These are phyloP conservation scores for Actias luna DNA, from an alignment of 2,888 invertebrate genomes.

Conservation along the genomic window DNA sequence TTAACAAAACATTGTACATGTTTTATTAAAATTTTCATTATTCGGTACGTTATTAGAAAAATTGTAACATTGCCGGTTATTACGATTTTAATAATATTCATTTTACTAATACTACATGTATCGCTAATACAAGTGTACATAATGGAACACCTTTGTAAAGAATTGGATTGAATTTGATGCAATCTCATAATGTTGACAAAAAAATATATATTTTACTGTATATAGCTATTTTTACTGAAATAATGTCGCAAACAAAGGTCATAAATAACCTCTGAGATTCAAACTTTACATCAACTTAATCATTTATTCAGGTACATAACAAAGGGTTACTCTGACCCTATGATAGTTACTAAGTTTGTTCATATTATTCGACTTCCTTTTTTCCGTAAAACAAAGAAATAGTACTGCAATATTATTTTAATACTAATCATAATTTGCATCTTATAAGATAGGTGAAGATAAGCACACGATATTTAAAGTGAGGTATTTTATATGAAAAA, in stretches of 20 bases:
- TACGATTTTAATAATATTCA: no score
- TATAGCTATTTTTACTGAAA: neutral
- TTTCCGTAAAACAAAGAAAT: neutral
- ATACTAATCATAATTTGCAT: neutral
- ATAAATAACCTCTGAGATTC: conserved; percentile 10
- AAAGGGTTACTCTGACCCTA: neutral
- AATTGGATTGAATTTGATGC: no score
- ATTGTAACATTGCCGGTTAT: no score
- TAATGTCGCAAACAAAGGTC: neutral
- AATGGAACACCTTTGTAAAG: no score
- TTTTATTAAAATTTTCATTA: no score
- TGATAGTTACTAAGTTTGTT: neutral
- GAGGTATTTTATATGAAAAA: neutral
- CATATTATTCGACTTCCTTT: neutral
- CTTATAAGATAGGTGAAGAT: neutral
- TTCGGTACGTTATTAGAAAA: no score
- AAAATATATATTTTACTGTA: neutral
- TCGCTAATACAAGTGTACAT: no score
- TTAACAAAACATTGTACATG: no score
- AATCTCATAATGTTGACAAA: neutral
- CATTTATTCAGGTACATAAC: conserved; percentile 3
- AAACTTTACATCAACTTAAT: neutral
- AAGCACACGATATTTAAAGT: neutral
- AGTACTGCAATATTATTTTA: neutral
- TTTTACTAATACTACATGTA: no score